Base-by-base conservation (phyloP, 2,113 vertebrate species). In the Vulpes lagopus region DNA sequence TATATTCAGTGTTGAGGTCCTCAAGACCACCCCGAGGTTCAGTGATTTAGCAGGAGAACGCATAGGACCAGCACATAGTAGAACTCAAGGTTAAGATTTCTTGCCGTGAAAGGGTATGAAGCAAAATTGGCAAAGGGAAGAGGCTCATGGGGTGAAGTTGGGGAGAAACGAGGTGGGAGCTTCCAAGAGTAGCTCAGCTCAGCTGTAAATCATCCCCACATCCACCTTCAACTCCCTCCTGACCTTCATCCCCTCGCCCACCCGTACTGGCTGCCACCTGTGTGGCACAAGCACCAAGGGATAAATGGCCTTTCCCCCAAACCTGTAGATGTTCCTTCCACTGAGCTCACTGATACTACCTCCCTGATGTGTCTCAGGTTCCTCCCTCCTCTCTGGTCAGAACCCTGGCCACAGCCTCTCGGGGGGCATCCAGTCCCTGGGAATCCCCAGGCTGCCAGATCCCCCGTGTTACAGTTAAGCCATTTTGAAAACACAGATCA, bases 1-100 rank as follows among this genome's bases (percentile, higher is more conserved):
- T 32, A 0, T n/a, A 2, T 15, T 25, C 23, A 30, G 25, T 20
- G 17, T 32, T 1, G 0, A n/a, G 14, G 27, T 55, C 55, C 59
- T 64, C 11, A 1, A 9, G 76, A 0, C 35, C 10, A 0, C 35
- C 5, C 59, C 30, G 1, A 2, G 67, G 43, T 51, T 25, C 0
- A 0, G 0, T 5, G n/a, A 16, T 17, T 49, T 7, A 1, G 71
- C 19, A 3, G 59, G 38, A 76, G 65, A 55, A 25, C 76, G 10
- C 8, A 0, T 8, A 4, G 60, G 82, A n/a, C 19, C 25, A 1
- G 19, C 38, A 38, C 3, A 0, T 1, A 12, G 4, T 14, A 0
- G 2, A 10, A 6, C 82, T 88, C 25, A 4, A 10, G 65, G 51
- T 65, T 8, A 0, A 2, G 43, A 1, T 10, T 71, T 23, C 6